phyloP scores from a whole-genome alignment of 2,888 invertebrate genomes.

The Diarsia brunnea region DNA sequence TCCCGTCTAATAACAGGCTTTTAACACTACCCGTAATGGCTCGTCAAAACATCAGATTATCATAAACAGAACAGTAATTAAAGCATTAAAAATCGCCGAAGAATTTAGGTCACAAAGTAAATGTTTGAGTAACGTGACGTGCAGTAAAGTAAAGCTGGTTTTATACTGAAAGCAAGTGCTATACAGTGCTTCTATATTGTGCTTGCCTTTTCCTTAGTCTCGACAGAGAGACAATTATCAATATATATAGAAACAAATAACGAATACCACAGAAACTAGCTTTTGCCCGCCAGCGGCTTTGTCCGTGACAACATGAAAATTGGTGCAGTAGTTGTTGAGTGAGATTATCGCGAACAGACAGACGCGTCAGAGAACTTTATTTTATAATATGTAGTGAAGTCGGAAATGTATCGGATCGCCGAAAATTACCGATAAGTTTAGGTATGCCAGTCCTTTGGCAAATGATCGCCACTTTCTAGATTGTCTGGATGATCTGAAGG shows the following conservation, averaged over 20 bases:
- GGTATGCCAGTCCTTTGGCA: neutral
- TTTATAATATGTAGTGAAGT: too few relatives aligned
- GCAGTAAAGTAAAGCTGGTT: slow-evolving; percentile 38
- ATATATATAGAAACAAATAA: too few relatives aligned
- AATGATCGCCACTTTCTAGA: neutral
- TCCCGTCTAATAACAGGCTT: slow-evolving; percentile 58
- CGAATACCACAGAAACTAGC: too few relatives aligned
- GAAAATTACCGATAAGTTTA: neutral
- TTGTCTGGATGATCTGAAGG: too few relatives aligned
- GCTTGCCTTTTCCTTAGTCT: too few relatives aligned
- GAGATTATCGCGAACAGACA: too few relatives aligned
- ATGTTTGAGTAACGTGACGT: slow-evolving; percentile 73
- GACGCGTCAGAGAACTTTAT: too few relatives aligned
- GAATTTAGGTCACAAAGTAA: slow-evolving; percentile 68
- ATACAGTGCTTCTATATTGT: neutral
- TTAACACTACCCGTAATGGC: slow-evolving; percentile 58
- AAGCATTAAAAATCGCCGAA: slow-evolving; percentile 61
- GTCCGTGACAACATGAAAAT: too few relatives aligned
- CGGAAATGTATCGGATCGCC: neutral
- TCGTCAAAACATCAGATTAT: slow-evolving; percentile 56
- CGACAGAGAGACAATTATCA: neutral
- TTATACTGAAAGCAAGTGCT: neutral
- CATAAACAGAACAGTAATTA: slow-evolving; percentile 61
- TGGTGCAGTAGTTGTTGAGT: too few relatives aligned
- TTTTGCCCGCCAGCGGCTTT: too few relatives aligned